Conservation (phyloP, 2,888 invertebrate species). For the Synergus itoensis region DNA sequence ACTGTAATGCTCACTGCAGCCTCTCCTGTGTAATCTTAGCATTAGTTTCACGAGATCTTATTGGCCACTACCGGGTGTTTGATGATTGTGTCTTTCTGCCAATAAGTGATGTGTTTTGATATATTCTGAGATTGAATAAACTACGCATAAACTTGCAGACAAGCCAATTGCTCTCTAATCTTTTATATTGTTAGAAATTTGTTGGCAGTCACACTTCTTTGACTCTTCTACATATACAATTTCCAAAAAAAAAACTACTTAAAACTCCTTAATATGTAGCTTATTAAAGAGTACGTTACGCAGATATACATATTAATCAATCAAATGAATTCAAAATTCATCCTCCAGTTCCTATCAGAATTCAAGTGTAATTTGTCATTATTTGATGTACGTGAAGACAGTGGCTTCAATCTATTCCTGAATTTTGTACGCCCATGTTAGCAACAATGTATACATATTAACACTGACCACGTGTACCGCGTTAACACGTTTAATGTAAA, state of each 20-base stretch:
- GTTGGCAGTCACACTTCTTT: too few species aligned
- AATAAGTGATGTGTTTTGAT: conserved; percentile 15
- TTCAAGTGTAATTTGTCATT: not conserved
- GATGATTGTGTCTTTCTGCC: not conserved
- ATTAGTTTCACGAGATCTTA: conserved; percentile 61
- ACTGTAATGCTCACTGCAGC: conserved; percentile 56
- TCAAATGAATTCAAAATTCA: not conserved
- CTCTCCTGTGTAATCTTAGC: conserved; percentile 63
- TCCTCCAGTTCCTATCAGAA: not conserved
- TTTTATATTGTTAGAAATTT: too few species aligned
- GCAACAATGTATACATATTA: conserved; percentile 48
- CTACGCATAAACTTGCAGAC: too few species aligned
- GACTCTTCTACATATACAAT: too few species aligned
- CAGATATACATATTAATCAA: not conserved
- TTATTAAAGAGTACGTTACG: not conserved
- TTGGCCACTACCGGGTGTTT: conserved; percentile 63
- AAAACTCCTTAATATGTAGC: too few species aligned
- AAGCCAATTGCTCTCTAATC: too few species aligned
- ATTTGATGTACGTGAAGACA: conserved; percentile 11
- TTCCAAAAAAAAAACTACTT: too few species aligned
- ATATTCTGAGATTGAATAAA: not conserved
- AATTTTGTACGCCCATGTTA: conserved; percentile 43
- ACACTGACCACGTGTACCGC: conserved; percentile 64
- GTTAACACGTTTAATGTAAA: conserved; percentile 66
- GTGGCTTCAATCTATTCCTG: conserved; percentile 49